A percentile compares a stretch with the other conserved stretches of the same genome.
phyloP scores from a whole-genome alignment of 2,888 invertebrate species.

The Caenorhabditis afra region DNA sequence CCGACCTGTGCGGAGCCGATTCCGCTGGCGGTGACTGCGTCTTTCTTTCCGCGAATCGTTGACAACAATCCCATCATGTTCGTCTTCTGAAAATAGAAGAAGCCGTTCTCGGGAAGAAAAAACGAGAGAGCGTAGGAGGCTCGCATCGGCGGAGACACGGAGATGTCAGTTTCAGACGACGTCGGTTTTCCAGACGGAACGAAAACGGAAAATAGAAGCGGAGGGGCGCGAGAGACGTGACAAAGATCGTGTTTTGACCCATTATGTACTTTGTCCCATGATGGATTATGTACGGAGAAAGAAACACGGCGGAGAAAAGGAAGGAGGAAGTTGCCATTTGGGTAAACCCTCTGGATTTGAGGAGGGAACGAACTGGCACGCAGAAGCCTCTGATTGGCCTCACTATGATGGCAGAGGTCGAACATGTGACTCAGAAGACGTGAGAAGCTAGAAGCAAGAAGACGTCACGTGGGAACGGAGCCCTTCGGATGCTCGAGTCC shows the following conservation, averaged over 20 bases:
- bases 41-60: constrained; percentile 70
- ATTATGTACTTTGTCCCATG: constrained; percentile 49
- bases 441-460: neutral
- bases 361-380: neutral
- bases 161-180: constrained; percentile 35
- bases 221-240: neutral
- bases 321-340: constrained; percentile 42
- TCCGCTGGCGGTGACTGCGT: constrained; percentile 52
- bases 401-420: constrained; percentile 29
- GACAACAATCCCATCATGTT: constrained; percentile 70
- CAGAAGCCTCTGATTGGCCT: constrained; percentile 35
- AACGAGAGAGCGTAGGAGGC: too few relatives aligned
- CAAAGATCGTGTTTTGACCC: constrained; percentile 43
- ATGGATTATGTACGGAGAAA: constrained; percentile 33
- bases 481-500: neutral
- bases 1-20: constrained; percentile 65
- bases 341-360: constrained; percentile 44
- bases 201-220: constrained; percentile 19
- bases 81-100: constrained; percentile 10
- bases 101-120: neutral
- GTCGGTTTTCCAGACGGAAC: constrained; percentile 27
- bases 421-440: constrained; percentile 24
- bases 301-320: constrained; percentile 21
- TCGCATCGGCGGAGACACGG: neutral
- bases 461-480: constrained; percentile 44